Evolutionary conservation across 2,888 invertebrate species (phyloP).

Genomic region (Boloria selene): DNA sequence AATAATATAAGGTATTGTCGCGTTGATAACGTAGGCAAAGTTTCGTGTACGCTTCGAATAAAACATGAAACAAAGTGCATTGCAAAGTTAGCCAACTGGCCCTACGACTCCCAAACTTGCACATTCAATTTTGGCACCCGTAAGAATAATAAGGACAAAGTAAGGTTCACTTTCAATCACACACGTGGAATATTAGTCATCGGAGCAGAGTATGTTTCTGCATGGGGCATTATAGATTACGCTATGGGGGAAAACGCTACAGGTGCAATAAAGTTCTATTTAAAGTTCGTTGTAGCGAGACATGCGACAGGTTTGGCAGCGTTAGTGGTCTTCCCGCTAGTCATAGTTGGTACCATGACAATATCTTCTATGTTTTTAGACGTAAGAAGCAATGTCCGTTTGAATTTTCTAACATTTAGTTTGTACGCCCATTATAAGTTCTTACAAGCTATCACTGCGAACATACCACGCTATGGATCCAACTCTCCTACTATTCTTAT

Average conservation of each 20-base stretch:
- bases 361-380: conserved; percentile 49
- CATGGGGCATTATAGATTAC: conserved; percentile 56
- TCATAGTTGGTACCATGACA: conserved; percentile 48
- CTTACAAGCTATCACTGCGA: conserved; percentile 41
- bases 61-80: conserved; percentile 40
- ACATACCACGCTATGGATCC: conserved; percentile 47
- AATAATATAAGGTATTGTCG: conserved; percentile 38
- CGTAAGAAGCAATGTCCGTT: conserved; percentile 43
- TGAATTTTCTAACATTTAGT: conserved; percentile 49
- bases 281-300: conserved; percentile 53
- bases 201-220: conserved; percentile 47
- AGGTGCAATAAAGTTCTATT: conserved; percentile 42
- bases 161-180: conserved; percentile 38
- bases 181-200: conserved; percentile 40
- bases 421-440: conserved; percentile 50
- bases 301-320: conserved; percentile 49
- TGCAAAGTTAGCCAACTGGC: conserved; percentile 50
- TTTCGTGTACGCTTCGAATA: conserved; percentile 36
- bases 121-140: conserved; percentile 40
- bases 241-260: conserved; percentile 38
- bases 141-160: conserved; percentile 9
- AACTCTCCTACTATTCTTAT: conserved; percentile 51
- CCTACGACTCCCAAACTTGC: conserved; percentile 53
- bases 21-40: conserved; percentile 41
- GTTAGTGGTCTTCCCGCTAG: conserved; percentile 50